Base-by-base conservation (phyloP, 2,888 invertebrate genomes). In the Troides helena region DNA sequence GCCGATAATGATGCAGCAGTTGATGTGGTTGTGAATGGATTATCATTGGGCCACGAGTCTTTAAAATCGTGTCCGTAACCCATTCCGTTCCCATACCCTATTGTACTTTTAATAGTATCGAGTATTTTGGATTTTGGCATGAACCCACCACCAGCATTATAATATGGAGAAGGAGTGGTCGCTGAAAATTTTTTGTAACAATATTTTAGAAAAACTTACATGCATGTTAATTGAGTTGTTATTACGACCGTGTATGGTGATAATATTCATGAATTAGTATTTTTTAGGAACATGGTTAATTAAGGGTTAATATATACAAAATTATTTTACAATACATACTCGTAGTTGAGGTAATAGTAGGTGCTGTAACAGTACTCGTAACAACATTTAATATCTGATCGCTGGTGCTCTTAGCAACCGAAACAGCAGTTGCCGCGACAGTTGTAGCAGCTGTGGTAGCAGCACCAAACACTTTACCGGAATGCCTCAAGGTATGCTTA, bases 401-500 rank as follows among this genome's bases (percentile, higher is more conserved):
- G 71, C 88, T 90, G 74, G 87, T 82, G 72, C 82, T 81, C 82
- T 89, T 92, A 74, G 85, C 87, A 71, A 92, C 82, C 61, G 89
- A 88, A 66, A 90, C 83, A 62, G 91, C 86, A 62, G 92, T 86
- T 71, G 93, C 86, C 72, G 93, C 92, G 65, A 93, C 82, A 65
- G 92, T 87, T 72, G 93, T 87, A 65, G 94, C 93, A 58, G 93
- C 92, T 65, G 94, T 93, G 67, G 93, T 90, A 70, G 93, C 86
- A 78, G 95, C 94, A 75, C 94, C 94, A 67, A 94, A 93, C 62
- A 95, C 95, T 77, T 95, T 95, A 73, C 96, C 96, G 70, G 96
- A 95, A 87, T 96, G 96, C 78, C 95, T 95, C 80, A 96, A 85
- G 67, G 95, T 95, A 85, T 97, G 96, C 79, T 95, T 95, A 74